Evolutionary conservation across 2,113 vertebrate genomes (phyloP).

Genomic region (Leptosomus discolor): DNA sequence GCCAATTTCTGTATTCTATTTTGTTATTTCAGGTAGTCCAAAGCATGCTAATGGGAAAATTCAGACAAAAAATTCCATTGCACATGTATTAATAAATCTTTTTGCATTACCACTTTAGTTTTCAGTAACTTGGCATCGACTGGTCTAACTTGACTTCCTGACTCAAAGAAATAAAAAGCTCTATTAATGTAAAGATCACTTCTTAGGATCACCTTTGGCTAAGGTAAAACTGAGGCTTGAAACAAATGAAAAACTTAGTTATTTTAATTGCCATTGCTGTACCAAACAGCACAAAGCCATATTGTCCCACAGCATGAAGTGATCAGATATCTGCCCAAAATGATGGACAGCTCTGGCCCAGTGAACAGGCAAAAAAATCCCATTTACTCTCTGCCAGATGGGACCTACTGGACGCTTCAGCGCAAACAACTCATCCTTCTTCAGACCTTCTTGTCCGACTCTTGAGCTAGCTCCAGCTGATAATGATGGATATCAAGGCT

Average conservation of each 20-base stretch:
- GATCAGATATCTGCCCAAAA: conserved; percentile 81
- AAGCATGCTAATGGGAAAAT: not conserved
- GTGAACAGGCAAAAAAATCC: conserved; percentile 80
- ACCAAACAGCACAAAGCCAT: conserved; percentile 75
- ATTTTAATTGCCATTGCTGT: conserved; percentile 66
- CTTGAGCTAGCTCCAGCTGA: conserved; percentile 81
- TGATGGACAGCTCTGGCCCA: conserved; percentile 85
- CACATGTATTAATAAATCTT: not conserved
- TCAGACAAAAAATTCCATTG: not conserved
- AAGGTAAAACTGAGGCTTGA: conserved; percentile 53
- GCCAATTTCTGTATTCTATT: not conserved
- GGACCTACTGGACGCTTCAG: conserved; percentile 89
- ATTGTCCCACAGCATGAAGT: conserved; percentile 81
- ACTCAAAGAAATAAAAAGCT: not conserved
- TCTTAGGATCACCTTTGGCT: not conserved
- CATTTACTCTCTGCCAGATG: conserved; percentile 89
- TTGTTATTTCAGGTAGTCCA: not conserved
- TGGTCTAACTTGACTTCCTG: not conserved
- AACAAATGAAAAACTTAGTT: conserved; percentile 60
- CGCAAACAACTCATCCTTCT: conserved; percentile 91
- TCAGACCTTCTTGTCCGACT: conserved; percentile 84
- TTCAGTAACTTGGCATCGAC: not conserved
- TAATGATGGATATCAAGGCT: conserved; percentile 90
- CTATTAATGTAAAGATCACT: not conserved
- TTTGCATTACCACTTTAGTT: not conserved